Conservation (phyloP, 2,888 invertebrate genomes). For the Microplitis manilae region DNA sequence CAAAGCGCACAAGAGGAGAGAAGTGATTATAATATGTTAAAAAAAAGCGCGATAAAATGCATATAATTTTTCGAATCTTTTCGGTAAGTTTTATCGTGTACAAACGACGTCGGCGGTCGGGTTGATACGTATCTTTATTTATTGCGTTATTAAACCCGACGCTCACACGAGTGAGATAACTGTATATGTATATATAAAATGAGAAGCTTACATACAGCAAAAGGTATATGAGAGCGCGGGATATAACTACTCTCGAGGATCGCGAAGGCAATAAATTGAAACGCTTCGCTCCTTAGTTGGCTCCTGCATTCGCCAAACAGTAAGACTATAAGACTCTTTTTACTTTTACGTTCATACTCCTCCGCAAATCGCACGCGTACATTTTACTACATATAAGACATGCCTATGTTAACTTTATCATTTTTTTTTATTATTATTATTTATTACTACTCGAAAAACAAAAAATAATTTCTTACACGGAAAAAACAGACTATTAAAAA, state of each 20-base stretch:
- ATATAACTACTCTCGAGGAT: conserved; percentile 24
- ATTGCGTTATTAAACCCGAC: conserved; percentile 65
- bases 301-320: conserved; percentile 29
- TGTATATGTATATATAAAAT: conserved; percentile 48
- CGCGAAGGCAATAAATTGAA: conserved; percentile 51
- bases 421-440: background rate
- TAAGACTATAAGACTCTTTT: background rate
- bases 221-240: conserved; percentile 34
- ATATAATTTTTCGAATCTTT: conserved; percentile 23
- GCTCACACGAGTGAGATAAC: conserved; percentile 55
- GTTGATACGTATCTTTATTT: conserved; percentile 62
- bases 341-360: conserved; percentile 25
- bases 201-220: conserved; percentile 30
- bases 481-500: no score
- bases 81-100: conserved; percentile 27
- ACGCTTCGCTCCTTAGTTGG: conserved; percentile 51
- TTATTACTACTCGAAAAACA: background rate
- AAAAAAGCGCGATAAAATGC: background rate
- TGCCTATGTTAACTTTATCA: background rate
- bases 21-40: background rate
- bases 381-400: background rate
- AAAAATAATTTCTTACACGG: background rate
- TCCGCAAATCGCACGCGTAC: conserved; percentile 36
- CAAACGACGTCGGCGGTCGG: conserved; percentile 37
- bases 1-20: background rate